phyloP scores from a whole-genome alignment of 2,113 vertebrate species.

The Psophia crepitans region DNA sequence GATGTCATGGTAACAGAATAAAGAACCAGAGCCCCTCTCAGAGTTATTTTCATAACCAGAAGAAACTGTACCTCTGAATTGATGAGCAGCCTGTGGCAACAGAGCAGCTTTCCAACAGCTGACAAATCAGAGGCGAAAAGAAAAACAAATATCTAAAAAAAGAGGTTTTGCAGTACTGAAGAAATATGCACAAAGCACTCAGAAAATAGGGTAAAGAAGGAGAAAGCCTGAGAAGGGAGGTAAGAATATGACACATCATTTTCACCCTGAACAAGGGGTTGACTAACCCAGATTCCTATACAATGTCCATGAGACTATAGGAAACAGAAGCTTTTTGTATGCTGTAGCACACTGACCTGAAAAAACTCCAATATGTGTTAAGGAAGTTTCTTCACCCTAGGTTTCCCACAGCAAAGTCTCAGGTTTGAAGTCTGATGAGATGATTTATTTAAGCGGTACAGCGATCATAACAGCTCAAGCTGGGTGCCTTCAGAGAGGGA shows the following conservation, averaged over 20 bases:
- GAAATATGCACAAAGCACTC: background rate
- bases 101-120: background rate
- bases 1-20: conserved; percentile 28
- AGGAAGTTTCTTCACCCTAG: too few species aligned
- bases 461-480: too few species aligned
- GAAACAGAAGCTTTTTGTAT: background rate
- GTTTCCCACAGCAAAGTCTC: too few species aligned
- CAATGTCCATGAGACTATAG: background rate
- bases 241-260: background rate
- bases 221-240: background rate
- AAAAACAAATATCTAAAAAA: background rate
- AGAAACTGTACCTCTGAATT: background rate
- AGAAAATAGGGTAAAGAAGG: background rate
- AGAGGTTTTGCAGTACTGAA: background rate
- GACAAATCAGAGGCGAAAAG: background rate
- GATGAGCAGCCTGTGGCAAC: background rate
- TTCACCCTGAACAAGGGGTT: background rate
- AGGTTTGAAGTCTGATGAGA: too few species aligned
- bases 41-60: conserved; percentile 19
- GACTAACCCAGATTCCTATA: background rate
- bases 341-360: background rate
- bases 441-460: too few species aligned
- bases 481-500: too few species aligned
- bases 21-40: background rate
- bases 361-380: background rate